Conservation (phyloP, 2,113 vertebrate species). For the Carlito syrichta region DNA sequence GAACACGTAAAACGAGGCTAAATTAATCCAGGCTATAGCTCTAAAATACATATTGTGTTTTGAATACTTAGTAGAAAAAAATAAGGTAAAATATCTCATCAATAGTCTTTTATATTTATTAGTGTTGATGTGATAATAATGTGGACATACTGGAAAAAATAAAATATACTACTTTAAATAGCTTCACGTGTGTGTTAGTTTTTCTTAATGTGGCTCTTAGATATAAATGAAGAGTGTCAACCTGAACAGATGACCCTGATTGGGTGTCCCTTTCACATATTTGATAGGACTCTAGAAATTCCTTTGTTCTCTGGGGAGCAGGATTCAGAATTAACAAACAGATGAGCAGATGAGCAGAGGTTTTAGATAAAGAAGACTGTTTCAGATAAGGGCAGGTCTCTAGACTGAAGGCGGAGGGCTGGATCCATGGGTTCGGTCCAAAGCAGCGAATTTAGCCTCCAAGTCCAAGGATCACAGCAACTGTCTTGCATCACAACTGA, state of each 20-base stretch:
- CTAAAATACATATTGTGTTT: neutral
- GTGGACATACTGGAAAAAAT: neutral
- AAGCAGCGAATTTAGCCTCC: neutral
- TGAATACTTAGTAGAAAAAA: slow-evolving; percentile 5
- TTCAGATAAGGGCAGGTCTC: neutral
- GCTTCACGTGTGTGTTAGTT: neutral
- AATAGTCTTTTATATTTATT: neutral
- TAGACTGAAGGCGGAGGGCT: neutral
- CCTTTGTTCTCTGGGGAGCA: neutral
- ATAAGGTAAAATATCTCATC: neutral
- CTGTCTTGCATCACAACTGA: neutral
- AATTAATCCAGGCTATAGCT: neutral
- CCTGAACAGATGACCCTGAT: neutral
- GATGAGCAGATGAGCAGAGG: neutral
- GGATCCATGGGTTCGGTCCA: neutral
- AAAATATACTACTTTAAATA: neutral
- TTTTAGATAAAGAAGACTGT: neutral
- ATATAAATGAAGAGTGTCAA: neutral
- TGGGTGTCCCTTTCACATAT: neutral
- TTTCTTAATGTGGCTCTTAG: neutral
- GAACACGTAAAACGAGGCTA: neutral
- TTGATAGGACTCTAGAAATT: neutral
- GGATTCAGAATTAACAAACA: neutral
- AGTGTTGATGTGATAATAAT: neutral
- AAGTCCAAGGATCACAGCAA: neutral